Base-by-base conservation (phyloP, 2,888 invertebrate species). In the Sceliomorpha sp. region DNA sequence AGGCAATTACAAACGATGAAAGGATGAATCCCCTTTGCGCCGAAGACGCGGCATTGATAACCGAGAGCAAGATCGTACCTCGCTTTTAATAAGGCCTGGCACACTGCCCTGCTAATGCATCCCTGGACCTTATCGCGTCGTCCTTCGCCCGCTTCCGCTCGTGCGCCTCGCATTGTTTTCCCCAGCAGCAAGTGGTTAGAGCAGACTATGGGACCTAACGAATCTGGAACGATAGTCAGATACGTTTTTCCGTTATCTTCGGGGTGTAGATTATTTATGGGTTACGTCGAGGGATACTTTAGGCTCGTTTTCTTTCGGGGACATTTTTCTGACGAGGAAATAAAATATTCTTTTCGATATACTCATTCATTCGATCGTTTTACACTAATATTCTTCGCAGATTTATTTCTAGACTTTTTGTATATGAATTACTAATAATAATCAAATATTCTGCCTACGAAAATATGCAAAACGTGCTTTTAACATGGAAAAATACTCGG, bases 11-110 rank as follows among this genome's bases (percentile, higher is more conserved):
- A 24, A 12, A 20, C 36, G 15, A 51, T 47, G 66, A 66, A 59
- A 59, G 34, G 45, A 58, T 37, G 45, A 20, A 20, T 4, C 20
- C 27, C 17, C 44, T 45, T 15, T 13, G 17, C 20, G 10, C 7
- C 15, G 12, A 62, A 53, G 39, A 53, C 27, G 34, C 40, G 60
- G 37, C 45, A 50, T 50, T 63, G 63, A 55, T 55, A 47, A 55
- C 55, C 55, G 48, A 26, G 26, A 45, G 44, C 27, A 45, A 55
- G 60, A 63, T 66, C 69, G 71, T 66, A 72, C 75, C 75, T 78
- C 81, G 77, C 79, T 84, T 85, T 83, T 83, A 85, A 85, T 83
- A 86, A 84, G 70, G 80, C 74, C 81, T 83, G 84, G 82, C 85
- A 85, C 85, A 85, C 82, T 86, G 85, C 83, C 84, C 86, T 76